Conservation (phyloP, 2,888 invertebrate genomes). For the Hedychridium roseum region DNA sequence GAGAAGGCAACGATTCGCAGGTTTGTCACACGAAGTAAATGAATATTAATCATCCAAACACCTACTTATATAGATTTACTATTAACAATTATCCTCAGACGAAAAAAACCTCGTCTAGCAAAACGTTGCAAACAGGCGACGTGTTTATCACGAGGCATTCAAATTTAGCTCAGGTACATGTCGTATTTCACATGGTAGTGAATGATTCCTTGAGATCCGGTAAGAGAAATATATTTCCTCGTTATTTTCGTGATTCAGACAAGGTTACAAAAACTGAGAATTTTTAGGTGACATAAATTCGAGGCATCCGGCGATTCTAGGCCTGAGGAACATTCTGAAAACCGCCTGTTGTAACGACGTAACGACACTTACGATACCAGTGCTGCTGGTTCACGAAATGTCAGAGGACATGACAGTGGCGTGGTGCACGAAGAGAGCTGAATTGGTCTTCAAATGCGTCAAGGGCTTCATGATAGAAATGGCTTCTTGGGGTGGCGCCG, state of each 20-base stretch:
- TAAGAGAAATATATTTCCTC: conserved; percentile 33
- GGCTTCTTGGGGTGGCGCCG: conserved; percentile 91
- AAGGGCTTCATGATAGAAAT: conserved; percentile 99
- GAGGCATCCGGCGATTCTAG: conserved; percentile 93
- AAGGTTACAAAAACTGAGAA: conserved; percentile 34
- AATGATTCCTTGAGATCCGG: conserved; percentile 77
- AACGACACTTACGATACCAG: conserved; percentile 90
- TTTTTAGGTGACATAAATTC: conserved; percentile 88
- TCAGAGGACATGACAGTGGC: conserved; percentile 95
- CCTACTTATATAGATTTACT: not conserved
- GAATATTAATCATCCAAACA: conserved; percentile 3
- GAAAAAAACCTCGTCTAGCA: conserved; percentile 65
- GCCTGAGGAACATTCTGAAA: conserved; percentile 92
- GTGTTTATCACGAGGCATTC: conserved; percentile 89
- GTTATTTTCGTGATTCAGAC: not conserved
- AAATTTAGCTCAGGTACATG: conserved; percentile 92
- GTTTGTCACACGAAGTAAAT: conserved; percentile 27
- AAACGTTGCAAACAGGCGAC: conserved; percentile 81
- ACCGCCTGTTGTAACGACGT: conserved; percentile 95
- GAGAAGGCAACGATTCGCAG: conserved; percentile 56
- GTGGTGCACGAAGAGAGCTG: conserved; percentile 96
- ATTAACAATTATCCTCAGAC: conserved; percentile 40
- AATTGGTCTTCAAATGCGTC: conserved; percentile 97
- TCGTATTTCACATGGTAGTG: conserved; percentile 93
- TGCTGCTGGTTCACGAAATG: conserved; percentile 92